Percentiles rank a stretch among this genome's conserved stretches.
Evolutionary conservation across 2,113 vertebrate genomes (phyloP).

Genomic region (Myrmophylax atrothorax): DNA sequence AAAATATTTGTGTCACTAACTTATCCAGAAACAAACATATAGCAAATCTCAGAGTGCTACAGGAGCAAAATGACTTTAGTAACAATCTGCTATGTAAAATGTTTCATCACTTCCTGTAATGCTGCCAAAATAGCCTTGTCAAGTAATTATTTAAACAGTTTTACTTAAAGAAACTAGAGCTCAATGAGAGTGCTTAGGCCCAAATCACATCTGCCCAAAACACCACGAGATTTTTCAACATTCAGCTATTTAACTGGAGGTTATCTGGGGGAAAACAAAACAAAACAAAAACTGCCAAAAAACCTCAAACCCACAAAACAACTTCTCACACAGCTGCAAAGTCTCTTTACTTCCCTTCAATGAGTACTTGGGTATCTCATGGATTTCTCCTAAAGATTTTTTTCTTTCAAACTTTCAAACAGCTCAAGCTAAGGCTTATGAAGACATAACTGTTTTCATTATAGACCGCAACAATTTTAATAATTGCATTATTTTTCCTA

Average conservation of each 20-base stretch:
- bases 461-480: background rate
- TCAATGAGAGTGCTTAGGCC: background rate
- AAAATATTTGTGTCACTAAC: slow-evolving; percentile 4
- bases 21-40: background rate
- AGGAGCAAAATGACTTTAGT: slow-evolving; percentile 5
- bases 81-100: slow-evolving; percentile 3
- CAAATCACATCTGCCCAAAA: background rate
- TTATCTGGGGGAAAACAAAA: background rate
- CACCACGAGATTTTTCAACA: background rate
- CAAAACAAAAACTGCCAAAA: background rate
- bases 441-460: background rate
- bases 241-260: background rate
- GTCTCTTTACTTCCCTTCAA: background rate
- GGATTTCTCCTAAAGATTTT: background rate
- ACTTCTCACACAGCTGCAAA: background rate
- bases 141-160: background rate
- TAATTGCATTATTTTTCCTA: background rate
- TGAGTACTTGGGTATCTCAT: background rate
- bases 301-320: background rate
- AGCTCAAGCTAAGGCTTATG: background rate
- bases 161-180: background rate
- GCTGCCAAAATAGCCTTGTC: background rate
- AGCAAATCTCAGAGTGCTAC: background rate
- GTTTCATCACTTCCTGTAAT: background rate
- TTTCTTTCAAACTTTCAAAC: slow-evolving; percentile 3